These are phyloP conservation scores for Xiphophorus maculatus DNA, from an alignment of 2,113 vertebrate genomes.

Conservation along the genomic window DNA sequence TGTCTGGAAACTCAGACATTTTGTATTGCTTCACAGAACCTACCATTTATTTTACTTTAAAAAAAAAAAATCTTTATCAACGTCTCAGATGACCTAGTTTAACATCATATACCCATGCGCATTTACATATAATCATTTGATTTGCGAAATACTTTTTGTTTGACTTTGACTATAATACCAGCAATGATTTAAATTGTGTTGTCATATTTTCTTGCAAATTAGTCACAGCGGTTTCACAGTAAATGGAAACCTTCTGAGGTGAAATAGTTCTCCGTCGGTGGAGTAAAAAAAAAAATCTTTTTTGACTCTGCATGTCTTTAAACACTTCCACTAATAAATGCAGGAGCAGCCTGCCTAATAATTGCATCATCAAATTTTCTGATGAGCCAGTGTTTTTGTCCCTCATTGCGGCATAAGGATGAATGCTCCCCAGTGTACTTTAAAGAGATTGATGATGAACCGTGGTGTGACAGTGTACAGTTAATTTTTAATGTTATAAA, in stretches of 20 bases:
- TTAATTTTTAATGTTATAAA: not conserved
- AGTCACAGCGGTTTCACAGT: not conserved
- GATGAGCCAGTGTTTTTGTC: not conserved
- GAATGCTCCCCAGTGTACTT: not conserved
- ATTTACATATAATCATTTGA: no score
- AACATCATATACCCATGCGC: no score
- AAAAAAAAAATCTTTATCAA: no score
- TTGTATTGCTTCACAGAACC: no score
- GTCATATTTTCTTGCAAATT: not conserved
- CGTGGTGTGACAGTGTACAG: not conserved
- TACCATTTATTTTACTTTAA: no score
- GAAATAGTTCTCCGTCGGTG: not conserved
- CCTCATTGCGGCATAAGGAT: not conserved
- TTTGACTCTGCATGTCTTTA: not conserved
- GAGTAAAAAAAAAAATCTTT: not conserved
- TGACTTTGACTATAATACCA: no score
- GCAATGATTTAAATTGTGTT: no score
- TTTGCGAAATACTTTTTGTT: no score
- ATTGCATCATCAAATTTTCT: not conserved
- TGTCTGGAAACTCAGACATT: no score
- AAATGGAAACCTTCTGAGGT: not conserved
- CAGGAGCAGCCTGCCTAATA: not conserved
- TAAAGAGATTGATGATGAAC: not conserved
- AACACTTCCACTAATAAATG: not conserved
- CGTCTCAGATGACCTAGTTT: no score